phyloP scores from a whole-genome alignment of 2,888 invertebrate species.

The Drosophila neonasuta region DNA sequence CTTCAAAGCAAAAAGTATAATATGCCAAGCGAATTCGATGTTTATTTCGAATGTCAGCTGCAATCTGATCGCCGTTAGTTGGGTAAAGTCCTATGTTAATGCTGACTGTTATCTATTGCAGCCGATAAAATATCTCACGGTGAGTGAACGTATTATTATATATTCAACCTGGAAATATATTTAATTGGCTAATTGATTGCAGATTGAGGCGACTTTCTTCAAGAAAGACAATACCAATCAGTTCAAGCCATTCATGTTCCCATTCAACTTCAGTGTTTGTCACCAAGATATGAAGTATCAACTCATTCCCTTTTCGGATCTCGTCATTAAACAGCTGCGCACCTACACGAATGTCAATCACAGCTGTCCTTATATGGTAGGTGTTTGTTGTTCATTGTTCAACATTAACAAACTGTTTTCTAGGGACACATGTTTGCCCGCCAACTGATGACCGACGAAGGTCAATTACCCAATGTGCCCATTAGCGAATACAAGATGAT shows the following conservation, averaged over 20 bases:
- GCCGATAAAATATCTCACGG: background rate
- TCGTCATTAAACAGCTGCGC: background rate
- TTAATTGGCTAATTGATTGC: background rate
- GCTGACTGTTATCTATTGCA: conserved; percentile 1
- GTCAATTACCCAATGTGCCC: background rate
- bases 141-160: background rate
- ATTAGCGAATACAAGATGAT: conserved; percentile 6
- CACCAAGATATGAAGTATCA: background rate
- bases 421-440: conserved; percentile 23
- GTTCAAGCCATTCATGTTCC: conserved; percentile 39
- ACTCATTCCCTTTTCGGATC: background rate
- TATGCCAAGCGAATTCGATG: conserved; percentile 5
- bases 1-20: conserved; percentile 20
- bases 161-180: background rate
- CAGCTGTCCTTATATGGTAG: conserved; percentile 38
- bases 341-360: conserved; percentile 45
- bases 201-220: conserved; percentile 5
- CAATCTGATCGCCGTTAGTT: conserved; percentile 16
- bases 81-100: conserved; percentile 21
- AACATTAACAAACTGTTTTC: background rate
- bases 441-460: conserved; percentile 1
- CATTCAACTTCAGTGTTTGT: conserved; percentile 31
- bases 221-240: conserved; percentile 45
- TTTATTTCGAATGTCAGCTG: conserved; percentile 5
- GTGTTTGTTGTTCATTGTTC: background rate